Base-by-base conservation (phyloP, 1,140 invertebrate species). In the Idris sp. region DNA sequence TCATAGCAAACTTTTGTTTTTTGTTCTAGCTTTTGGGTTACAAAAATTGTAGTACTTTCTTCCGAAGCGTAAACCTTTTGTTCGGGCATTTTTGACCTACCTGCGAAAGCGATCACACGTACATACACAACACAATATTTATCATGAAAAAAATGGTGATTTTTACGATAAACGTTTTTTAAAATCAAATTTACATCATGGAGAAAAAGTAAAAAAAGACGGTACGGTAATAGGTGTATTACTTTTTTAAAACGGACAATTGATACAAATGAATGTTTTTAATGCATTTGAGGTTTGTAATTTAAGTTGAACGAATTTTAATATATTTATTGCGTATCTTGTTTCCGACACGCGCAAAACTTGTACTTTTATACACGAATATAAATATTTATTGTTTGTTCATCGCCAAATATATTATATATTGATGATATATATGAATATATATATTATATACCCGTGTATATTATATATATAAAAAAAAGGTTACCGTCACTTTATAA, bases 351-450 rank as follows among this genome's bases (percentile, higher is more conserved):
- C 54, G 61, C 59, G 69, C 61, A 61, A 74, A 73, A 74, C 69
- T 74, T 74, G 69, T 74, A 74, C 69, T 74, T 74, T 74, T 74
- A 74, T 74, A 74, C 69, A 74, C 69, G 44, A 74, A 35, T 74
- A 65, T 74, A 33, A 74, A 74, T 74, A 74, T 65, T 74, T 65
- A 74, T 74, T 74, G 54, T 74, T 67, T 65, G 54, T 54, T 67
- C 54, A 74, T 74, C 61, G 69, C 69, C 69, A 74, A 74, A 65
- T 65, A 22, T 22, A 72, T 44, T 54, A 69, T 61, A 61, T 54
- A 53, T 44, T 5, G 22, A 7, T 13, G 19, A 28, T 25, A 44
- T 18, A 31, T 15, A 30, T 16, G 11, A 15, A 7, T 36, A 36
- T 38, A 19, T 38, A 15, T 30, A 31, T 15, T 30, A 30, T 30